These are phyloP conservation scores for Planococcus citri DNA, from an alignment of 1,140 invertebrate genomes.

Conservation along the genomic window DNA sequence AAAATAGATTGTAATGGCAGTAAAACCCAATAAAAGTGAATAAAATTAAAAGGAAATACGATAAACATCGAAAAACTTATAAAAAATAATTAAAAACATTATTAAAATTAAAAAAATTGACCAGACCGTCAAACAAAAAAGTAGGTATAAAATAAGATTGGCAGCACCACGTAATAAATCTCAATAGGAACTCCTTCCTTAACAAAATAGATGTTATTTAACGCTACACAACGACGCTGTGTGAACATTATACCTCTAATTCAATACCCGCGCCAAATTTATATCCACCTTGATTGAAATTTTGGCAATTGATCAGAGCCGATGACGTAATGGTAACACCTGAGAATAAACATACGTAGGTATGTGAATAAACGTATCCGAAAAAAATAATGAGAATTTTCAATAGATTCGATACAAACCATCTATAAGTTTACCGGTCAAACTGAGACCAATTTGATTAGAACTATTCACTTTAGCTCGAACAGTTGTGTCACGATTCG, in stretches of 20 bases:
- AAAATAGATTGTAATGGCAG: no score
- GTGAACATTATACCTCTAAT: conserved; percentile 35
- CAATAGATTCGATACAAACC: conserved; percentile 41
- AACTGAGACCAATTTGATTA: conserved; percentile 86
- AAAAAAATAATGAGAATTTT: background rate
- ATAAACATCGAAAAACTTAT: no score
- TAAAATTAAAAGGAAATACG: no score
- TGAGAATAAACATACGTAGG: conserved; percentile 38
- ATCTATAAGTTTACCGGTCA: conserved; percentile 82
- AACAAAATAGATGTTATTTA: conserved; percentile 8
- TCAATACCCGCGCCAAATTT: conserved; percentile 87
- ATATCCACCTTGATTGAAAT: conserved; percentile 94
- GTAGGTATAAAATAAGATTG: background rate
- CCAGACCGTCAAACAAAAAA: background rate
- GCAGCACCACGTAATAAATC: background rate
- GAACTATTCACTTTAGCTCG: conserved; percentile 91
- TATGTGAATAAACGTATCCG: background rate
- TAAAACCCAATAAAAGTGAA: no score
- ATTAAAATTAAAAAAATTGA: no score
- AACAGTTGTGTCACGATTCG: conserved; percentile 68
- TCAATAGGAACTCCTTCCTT: conserved; percentile 9
- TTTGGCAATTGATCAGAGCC: conserved; percentile 87
- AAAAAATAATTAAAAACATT: no score
- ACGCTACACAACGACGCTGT: background rate
- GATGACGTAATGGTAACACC: conserved; percentile 83